Conservation (phyloP, 2,797 vertebrate species). For the Poecilia wingei region DNA sequence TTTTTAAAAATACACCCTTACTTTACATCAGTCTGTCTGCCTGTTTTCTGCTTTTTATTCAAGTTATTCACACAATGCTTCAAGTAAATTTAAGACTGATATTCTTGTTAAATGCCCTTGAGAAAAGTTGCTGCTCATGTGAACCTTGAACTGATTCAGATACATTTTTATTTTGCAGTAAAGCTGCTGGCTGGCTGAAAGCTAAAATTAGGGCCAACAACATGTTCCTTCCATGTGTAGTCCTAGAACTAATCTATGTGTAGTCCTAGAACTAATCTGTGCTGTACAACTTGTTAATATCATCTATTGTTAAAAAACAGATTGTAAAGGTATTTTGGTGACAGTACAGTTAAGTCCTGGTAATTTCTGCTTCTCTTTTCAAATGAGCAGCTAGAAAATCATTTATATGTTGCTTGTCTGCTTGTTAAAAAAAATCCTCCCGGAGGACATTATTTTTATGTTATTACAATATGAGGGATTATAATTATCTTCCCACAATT, state of each 20-base stretch:
- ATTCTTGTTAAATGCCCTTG: background rate
- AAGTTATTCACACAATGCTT: background rate
- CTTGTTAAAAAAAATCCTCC: slow-evolving; percentile 48
- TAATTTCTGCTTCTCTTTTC: slow-evolving; percentile 25
- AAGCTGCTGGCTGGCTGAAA: background rate
- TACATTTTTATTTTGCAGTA: background rate
- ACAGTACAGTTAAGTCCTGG: background rate
- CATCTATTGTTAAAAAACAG: background rate
- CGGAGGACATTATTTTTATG: slow-evolving; percentile 74
- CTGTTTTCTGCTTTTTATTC: background rate
- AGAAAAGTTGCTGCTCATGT: background rate
- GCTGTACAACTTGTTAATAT: background rate
- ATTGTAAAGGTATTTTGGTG: background rate
- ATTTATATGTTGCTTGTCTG: slow-evolving; percentile 76
- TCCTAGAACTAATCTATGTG: background rate
- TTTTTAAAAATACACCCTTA: no score
- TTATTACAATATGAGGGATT: slow-evolving; percentile 84
- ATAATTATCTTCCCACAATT: slow-evolving; percentile 80
- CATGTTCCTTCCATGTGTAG: background rate
- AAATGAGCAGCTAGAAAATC: slow-evolving; percentile 61
- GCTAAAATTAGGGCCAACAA: background rate
- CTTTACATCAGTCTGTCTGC: background rate
- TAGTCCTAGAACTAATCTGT: background rate
- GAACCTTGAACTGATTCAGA: background rate
- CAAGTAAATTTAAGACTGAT: background rate